These are phyloP conservation scores for Orbicella faveolata DNA, from an alignment of 64 coral and sea anemone species.

Conservation along the genomic window DNA sequence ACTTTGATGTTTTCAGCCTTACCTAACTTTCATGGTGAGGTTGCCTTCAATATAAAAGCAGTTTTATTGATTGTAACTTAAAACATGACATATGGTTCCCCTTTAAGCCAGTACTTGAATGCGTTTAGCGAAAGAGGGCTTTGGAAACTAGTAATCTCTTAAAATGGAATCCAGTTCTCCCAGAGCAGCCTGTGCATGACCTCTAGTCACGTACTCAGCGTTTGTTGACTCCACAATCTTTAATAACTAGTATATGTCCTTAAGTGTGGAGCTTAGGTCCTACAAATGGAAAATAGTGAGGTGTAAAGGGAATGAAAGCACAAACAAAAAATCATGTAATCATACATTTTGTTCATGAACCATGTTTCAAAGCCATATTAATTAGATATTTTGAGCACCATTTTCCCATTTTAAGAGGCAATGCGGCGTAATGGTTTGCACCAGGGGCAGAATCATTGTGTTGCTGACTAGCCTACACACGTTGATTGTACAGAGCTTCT, in stretches of 20 bases:
- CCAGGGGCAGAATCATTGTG: too few species aligned
- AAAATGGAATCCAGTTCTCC: constrained; percentile 78
- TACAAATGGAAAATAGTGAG: not conserved
- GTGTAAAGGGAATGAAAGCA: not conserved
- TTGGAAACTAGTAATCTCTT: constrained; percentile 84
- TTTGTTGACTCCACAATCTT: constrained; percentile 79
- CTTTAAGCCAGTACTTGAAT: constrained; percentile 82
- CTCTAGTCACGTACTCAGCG: constrained; percentile 63
- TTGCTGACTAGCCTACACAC: too few species aligned
- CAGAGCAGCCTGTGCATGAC: constrained; percentile 71
- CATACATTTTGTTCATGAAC: too few species aligned
- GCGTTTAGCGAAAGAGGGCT: constrained; percentile 65
- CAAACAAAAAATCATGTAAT: not conserved
- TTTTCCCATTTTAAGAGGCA: constrained; percentile 29
- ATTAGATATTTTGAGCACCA: constrained; percentile 72
- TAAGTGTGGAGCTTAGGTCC: constrained; percentile 78
- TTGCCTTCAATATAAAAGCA: not conserved
- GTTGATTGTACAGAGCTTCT: too few species aligned
- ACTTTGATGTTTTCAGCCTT: too few species aligned
- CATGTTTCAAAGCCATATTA: constrained; percentile 13
- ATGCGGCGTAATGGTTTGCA: constrained; percentile 7
- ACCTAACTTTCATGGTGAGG: too few species aligned
- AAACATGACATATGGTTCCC: too few species aligned
- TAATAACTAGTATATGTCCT: constrained; percentile 79
- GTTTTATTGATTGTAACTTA: not conserved